Evolutionary conservation across 2,797 vertebrate species (phyloP).

Genomic region (Spondyliosoma cantharus): DNA sequence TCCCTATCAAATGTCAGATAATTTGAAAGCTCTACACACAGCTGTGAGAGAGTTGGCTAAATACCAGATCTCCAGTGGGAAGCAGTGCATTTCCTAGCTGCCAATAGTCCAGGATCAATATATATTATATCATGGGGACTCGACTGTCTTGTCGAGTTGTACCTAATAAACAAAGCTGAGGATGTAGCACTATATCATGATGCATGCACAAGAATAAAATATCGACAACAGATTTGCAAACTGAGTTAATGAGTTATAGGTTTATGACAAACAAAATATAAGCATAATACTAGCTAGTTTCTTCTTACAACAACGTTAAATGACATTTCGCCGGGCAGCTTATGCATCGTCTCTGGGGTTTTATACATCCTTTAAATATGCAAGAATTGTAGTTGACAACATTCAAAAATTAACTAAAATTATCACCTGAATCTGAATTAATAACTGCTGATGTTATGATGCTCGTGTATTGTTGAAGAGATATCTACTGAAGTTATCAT

Average conservation of each 20-base stretch:
- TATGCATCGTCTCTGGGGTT: background rate
- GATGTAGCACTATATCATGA: constrained; percentile 9
- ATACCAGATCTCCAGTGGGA: constrained; percentile 25
- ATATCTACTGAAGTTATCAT: too few species aligned
- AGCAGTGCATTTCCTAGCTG: constrained; percentile 15
- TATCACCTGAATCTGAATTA: too few species aligned
- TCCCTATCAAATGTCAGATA: constrained; percentile 35
- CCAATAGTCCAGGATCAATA: constrained; percentile 31
- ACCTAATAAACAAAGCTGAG: constrained; percentile 34
- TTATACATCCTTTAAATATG: background rate
- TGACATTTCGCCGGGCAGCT: background rate
- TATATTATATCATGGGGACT: constrained; percentile 12
- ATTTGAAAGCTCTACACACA: constrained; percentile 33
- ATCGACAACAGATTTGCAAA: constrained; percentile 14
- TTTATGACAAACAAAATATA: constrained; percentile 1
- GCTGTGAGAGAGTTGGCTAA: constrained; percentile 27
- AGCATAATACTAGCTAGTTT: background rate
- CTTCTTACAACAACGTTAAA: background rate
- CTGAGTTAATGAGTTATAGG: background rate
- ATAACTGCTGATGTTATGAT: too few species aligned
- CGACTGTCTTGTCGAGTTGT: background rate
- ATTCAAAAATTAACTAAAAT: too few species aligned
- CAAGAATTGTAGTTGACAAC: too few species aligned
- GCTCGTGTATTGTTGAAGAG: too few species aligned
- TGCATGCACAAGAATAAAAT: constrained; percentile 5